Evolutionary conservation across 2,888 invertebrate genomes (phyloP), one percentile per base, ranked within the genome.

Genomic region (Drosophila silvestris): DNA sequence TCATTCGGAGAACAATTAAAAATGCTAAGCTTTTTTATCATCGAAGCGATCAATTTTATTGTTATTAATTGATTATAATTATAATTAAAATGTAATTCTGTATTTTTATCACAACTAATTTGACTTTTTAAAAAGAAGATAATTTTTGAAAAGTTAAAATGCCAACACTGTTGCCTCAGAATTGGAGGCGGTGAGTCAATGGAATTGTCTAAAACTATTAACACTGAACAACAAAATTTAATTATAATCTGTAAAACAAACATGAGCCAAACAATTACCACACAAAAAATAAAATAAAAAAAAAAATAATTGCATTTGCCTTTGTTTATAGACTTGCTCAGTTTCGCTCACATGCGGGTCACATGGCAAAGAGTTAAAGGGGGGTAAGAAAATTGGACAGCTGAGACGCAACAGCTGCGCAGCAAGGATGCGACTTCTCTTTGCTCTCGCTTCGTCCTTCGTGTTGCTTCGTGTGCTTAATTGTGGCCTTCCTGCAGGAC

Each of bases 361-460:
- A 70, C 28, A 51, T 44, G 52, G 32, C 26, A 44, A 41, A 50
- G 32, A 62, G 41, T 2, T 16, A 9, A 28, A 56, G 33, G 35
- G 51, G 53, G 37, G 44, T 5, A 28, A 32, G 2, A 9, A 22
- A 35, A 26, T 19, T 5, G 3, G 35, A 26, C 26, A 37, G 26
- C 14, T 41, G 53, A 30, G 16, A 60, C 37, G 85, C 91, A 85
- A 90, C 85, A 85, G 87, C 91, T 85, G 85, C 91, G 86, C 81
- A 73, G 52, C 70, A 37, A 60, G 26, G 41, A 57, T 56, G 39
- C 35, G 19, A 28, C 3, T 51, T 32, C 53, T 54, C 71, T 67
- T 47, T 50, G 52, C 60, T 54, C 19, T 16, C 16, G 22, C 22
- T 28, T 52, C 33, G 66, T 56, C 63, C 56, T 56, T 28, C 19